These are phyloP conservation scores for Irena cyanogastra DNA, from an alignment of 2,113 vertebrate species.

Conservation along the genomic window DNA sequence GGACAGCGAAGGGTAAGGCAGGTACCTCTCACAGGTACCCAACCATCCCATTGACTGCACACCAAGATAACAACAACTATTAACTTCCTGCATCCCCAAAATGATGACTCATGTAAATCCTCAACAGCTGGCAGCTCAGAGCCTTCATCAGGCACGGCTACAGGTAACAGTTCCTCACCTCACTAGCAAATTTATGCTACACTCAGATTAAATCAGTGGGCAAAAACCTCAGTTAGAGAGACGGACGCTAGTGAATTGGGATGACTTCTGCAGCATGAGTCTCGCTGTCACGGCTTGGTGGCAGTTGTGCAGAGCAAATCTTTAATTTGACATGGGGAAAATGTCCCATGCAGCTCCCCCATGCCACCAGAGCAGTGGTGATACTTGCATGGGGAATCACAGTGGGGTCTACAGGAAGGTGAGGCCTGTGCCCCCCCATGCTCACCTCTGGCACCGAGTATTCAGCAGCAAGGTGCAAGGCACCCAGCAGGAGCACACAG, in stretches of 20 bases:
- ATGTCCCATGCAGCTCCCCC: fast-evolving
- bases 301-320: not conserved
- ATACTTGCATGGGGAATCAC: fast-evolving
- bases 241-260: fast-evolving
- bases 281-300: not conserved
- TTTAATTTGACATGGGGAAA: not conserved
- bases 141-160: not conserved
- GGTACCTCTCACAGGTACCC: not conserved
- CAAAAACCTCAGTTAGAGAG: not conserved
- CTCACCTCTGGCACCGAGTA: fast-evolving
- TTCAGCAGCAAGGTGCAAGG: not conserved
- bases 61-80: not conserved
- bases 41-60: fast-evolving
- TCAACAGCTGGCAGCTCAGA: not conserved
- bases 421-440: fast-evolving
- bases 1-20: not conserved
- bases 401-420: fast-evolving
- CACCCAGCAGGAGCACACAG: fast-evolving
- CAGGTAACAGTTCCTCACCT: not conserved
- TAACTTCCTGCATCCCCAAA: not conserved
- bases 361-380: fast-evolving
- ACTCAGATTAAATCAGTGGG: not conserved
- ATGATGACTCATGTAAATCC: not conserved
- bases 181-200: not conserved
- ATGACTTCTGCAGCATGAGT: fast-evolving